Base-by-base conservation (phyloP, 1,140 invertebrate species). In the Neuroterus valhalla region DNA sequence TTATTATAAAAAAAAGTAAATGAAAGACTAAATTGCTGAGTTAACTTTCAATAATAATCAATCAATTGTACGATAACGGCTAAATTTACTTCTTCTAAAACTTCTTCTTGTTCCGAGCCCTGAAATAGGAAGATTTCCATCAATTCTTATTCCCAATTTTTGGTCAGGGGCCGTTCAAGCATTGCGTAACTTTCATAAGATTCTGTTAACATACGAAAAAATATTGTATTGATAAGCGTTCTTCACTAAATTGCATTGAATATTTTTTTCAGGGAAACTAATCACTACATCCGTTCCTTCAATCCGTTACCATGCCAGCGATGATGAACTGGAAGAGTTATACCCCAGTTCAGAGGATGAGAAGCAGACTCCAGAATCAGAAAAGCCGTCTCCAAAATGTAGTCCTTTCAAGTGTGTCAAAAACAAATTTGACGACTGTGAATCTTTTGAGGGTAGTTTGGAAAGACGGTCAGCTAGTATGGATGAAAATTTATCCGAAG, bases 301-400 rank as follows among this genome's bases (percentile, higher is more conserved):
- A 15, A 93, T 95, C 78, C 92, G 92, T 84, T 95, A 94, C 82
- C 93, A 94, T 90, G 92, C 93, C 38, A 94, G 92, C 79, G 93
- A 93, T 80, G 93, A 95, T 79, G 93, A 94, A 86, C 84, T 95
- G 70, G 93, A 94, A 79, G 93, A 94, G 84, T 78, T 94, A 8
- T 93, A 92, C 81, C 89, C 91, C 42, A 91, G 90, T 68, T 83
- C 85, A 1, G 93, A 93, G 81, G 93, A 94, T 19, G 92, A 93
- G 78, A 91, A 92, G 75, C 89, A 86, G 48, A 90, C 89, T 26
- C 89, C 90, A 1, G 91, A 92, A 62, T 87, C 87, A 55, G 91
- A 91, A 15, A 87, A 81, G 31, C 72, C 71, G 2, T 86, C 85
- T 6, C 76, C 81, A 8, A 85, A 80, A 21, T 76, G 74, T 6